Evolutionary conservation across 2,797 vertebrate genomes (phyloP).

Genomic region (Parauchenoglanis ngamensis): DNA sequence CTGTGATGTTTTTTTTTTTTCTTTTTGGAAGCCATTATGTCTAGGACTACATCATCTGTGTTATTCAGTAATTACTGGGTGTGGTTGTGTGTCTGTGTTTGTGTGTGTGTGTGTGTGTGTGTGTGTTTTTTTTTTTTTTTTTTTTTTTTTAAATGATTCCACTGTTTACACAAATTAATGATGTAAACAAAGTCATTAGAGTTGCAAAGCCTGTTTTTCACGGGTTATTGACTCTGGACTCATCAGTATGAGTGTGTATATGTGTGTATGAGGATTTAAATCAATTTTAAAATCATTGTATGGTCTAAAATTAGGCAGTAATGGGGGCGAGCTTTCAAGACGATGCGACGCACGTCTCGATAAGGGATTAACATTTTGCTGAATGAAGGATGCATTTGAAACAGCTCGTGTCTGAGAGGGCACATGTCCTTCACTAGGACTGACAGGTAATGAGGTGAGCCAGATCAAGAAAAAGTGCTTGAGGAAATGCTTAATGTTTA

Average conservation of each 20-base stretch:
- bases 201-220: constrained; percentile 25
- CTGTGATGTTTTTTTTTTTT: constrained; percentile 12
- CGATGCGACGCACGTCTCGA: neutral
- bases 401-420: neutral
- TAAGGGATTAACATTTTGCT: neutral
- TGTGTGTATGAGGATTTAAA: neutral
- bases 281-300: neutral
- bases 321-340: neutral
- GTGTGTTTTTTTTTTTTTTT: neutral
- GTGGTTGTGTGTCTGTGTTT: too few relatives aligned
- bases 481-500: neutral
- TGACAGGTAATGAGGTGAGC: neutral
- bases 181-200: constrained; percentile 36
- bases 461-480: neutral
- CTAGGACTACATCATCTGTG: constrained; percentile 21
- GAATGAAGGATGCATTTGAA: neutral
- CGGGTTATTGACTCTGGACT: constrained; percentile 16
- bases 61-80: constrained; percentile 30
- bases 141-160: constrained; percentile 8
- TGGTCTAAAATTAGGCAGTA: neutral
- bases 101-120: neutral
- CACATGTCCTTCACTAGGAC: neutral
- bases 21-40: constrained; percentile 15
- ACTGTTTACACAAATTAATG: constrained; percentile 31
- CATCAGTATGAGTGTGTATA: neutral